phyloP scores from a whole-genome alignment of 2,888 invertebrate genomes.

The Molorchus minor region DNA sequence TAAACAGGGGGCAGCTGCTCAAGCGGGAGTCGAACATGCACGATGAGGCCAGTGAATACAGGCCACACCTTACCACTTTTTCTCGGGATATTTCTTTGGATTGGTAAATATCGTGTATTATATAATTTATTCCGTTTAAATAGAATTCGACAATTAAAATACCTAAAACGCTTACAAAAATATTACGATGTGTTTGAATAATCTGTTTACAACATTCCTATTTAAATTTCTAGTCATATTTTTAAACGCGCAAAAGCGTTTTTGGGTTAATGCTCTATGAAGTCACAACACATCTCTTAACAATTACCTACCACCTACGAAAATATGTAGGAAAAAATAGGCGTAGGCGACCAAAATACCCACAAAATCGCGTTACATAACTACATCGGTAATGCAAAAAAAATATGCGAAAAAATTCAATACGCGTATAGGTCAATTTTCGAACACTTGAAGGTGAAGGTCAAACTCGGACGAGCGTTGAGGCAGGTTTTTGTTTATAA shows the following conservation, averaged over 20 bases:
- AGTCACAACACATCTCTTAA: not conserved
- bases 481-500: conserved; percentile 24
- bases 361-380: not conserved
- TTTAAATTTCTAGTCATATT: not conserved
- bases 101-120: too few species aligned
- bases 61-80: too few species aligned
- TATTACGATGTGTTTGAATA: too few species aligned
- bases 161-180: too few species aligned
- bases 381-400: conserved; percentile 9
- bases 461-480: conserved; percentile 12
- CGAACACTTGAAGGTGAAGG: conserved; percentile 34
- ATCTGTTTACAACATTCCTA: too few species aligned
- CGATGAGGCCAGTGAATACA: too few species aligned
- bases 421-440: conserved; percentile 24
- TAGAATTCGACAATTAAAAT: too few species aligned
- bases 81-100: too few species aligned
- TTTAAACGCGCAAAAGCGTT: not conserved
- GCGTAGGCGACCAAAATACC: not conserved
- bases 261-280: not conserved
- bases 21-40: too few species aligned
- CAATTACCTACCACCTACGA: not conserved
- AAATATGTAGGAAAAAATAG: not conserved
- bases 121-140: too few species aligned
- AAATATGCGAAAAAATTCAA: conserved; percentile 11
- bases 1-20: too few species aligned